These are phyloP conservation scores for Cyanistes caeruleus DNA, from an alignment of 2,113 vertebrate genomes.

Conservation along the genomic window DNA sequence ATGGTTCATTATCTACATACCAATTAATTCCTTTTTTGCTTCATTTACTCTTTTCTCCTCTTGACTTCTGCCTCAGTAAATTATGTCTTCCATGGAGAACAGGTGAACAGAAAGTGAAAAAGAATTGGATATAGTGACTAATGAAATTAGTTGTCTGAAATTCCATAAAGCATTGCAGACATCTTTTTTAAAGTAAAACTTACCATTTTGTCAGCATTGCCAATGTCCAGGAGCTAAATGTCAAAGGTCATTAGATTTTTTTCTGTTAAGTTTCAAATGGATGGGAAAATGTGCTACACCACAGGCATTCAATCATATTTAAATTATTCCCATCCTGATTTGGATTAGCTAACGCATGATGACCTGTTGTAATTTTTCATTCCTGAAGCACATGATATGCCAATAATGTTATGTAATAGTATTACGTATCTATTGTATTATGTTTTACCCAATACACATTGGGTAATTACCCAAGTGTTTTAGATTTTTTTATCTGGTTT, in stretches of 20 bases:
- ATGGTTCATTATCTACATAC: conserved; percentile 20
- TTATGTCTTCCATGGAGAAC: not conserved
- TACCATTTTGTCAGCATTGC: not conserved
- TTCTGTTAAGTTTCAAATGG: not conserved
- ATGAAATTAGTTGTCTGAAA: not conserved
- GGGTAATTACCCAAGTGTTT: not conserved
- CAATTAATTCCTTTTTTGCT: conserved; percentile 32
- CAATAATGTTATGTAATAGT: not conserved
- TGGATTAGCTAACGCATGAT: conserved; percentile 26
- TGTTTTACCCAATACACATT: no score
- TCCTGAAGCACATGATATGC: not conserved
- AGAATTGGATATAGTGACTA: not conserved
- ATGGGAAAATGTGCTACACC: not conserved
- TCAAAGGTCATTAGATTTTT: not conserved
- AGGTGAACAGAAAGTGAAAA: not conserved
- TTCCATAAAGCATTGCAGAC: not conserved
- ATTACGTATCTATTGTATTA: no score
- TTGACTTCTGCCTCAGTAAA: conserved; percentile 2
- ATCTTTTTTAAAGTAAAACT: not conserved
- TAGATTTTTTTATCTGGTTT: not conserved
- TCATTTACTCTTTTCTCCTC: conserved; percentile 15
- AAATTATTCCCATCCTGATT: not conserved
- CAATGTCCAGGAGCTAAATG: not conserved
- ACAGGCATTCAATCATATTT: not conserved
- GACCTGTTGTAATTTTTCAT: not conserved